These are phyloP conservation scores for Percopsis transmontana DNA, from an alignment of 2,113 vertebrate species.

Conservation along the genomic window DNA sequence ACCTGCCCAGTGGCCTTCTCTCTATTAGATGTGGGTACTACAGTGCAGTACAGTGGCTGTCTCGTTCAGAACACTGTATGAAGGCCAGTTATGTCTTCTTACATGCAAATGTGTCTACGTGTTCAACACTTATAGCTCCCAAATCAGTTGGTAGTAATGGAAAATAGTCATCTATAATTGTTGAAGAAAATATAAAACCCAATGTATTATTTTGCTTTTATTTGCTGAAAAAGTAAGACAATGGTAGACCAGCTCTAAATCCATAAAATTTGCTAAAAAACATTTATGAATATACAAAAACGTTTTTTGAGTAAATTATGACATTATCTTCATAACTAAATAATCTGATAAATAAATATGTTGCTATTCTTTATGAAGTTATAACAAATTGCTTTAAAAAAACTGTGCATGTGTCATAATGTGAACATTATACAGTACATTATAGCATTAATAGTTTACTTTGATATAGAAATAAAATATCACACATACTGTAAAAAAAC, in stretches of 20 bases:
- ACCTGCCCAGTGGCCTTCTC: slow-evolving; percentile 47
- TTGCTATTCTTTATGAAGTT: neutral
- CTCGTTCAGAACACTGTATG: slow-evolving; percentile 12
- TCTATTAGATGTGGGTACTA: slow-evolving; percentile 24
- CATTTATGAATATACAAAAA: too few species aligned
- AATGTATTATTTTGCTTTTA: slow-evolving; percentile 6
- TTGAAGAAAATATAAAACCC: slow-evolving; percentile 28
- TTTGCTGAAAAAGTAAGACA: slow-evolving; percentile 8
- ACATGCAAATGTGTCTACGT: too few species aligned
- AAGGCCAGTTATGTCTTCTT: neutral
- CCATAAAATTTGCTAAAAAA: too few species aligned
- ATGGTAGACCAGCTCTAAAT: neutral
- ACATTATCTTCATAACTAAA: neutral
- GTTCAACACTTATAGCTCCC: too few species aligned
- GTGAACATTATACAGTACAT: slow-evolving; percentile 22
- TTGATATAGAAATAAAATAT: slow-evolving; percentile 7
- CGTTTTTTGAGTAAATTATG: too few species aligned
- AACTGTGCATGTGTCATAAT: slow-evolving; percentile 11
- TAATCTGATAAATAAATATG: slow-evolving; percentile 56
- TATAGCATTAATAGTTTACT: neutral
- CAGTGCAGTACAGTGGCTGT: slow-evolving; percentile 12
- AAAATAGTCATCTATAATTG: slow-evolving; percentile 29
- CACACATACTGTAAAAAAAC: neutral
- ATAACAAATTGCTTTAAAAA: slow-evolving; percentile 23
- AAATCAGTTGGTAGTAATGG: too few species aligned